Percentiles rank a stretch among this genome's conserved stretches.
These are phyloP conservation scores for Sminthopsis crassicaudata DNA, from an alignment of 2,113 vertebrate genomes.

Conservation along the genomic window DNA sequence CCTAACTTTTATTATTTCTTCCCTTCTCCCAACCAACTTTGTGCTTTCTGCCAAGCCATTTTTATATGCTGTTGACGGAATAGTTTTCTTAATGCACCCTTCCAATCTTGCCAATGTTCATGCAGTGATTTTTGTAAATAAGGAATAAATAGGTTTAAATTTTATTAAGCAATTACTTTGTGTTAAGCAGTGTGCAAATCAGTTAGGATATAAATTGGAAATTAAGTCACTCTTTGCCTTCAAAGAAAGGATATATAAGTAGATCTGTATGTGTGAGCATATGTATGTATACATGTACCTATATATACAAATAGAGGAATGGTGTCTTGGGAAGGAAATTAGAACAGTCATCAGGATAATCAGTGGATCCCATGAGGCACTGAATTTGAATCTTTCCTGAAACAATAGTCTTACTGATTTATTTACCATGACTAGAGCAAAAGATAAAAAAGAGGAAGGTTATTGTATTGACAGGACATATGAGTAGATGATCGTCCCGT, in stretches of 20 bases:
- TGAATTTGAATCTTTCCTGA: neutral
- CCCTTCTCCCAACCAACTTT: too few relatives aligned
- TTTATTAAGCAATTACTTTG: too few relatives aligned
- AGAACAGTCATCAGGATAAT: neutral
- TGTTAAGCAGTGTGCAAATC: too few relatives aligned
- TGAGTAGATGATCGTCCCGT: neutral
- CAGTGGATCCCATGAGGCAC: neutral
- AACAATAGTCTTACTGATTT: neutral
- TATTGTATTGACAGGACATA: neutral
- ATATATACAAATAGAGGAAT: neutral
- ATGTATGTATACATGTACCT: neutral
- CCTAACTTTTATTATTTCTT: too few relatives aligned
- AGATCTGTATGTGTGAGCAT: too few relatives aligned
- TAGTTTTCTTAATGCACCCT: too few relatives aligned
- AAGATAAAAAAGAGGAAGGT: neutral
- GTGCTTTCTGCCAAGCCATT: too few relatives aligned
- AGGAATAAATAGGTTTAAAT: too few relatives aligned
- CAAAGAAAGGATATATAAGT: neutral
- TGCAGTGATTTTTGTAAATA: too few relatives aligned
- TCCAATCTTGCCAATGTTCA: too few relatives aligned
- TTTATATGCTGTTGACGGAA: too few relatives aligned
- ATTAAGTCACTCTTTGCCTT: neutral
- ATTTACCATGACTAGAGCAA: neutral
- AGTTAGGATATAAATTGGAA: neutral
- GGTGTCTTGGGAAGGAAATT: neutral